Conservation (phyloP, 2,113 vertebrate species). For the Crypturellus undulatus region DNA sequence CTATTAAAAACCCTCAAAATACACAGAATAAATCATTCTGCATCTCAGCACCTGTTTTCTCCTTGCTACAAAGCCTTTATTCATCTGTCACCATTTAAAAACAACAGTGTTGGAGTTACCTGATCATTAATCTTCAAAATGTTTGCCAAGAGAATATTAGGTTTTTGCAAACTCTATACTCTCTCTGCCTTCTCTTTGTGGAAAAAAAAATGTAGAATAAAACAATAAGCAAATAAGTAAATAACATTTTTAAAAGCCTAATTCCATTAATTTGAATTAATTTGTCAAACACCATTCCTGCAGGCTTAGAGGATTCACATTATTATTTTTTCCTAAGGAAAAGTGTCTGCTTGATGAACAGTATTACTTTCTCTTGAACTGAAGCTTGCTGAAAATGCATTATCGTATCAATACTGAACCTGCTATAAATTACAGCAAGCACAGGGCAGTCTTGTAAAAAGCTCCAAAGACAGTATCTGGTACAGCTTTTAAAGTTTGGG, state of each 20-base stretch:
- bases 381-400: neutral
- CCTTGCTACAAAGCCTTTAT: slow-evolving; percentile 18
- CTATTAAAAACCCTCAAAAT: neutral
- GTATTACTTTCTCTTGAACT: neutral
- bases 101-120: neutral
- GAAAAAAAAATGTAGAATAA: neutral
- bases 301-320: neutral
- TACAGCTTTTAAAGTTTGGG: neutral
- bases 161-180: neutral
- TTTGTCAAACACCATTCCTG: neutral
- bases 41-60: slow-evolving; percentile 31
- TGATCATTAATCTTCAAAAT: slow-evolving; percentile 5
- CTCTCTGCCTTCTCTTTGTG: neutral
- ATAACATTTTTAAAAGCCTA: neutral
- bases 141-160: neutral
- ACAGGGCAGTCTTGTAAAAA: neutral
- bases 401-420: neutral
- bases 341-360: neutral
- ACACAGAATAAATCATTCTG: neutral
- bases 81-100: slow-evolving; percentile 15
- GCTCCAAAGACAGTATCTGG: neutral
- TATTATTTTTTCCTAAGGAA: neutral
- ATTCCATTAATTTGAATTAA: neutral
- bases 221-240: neutral
- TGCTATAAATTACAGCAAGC: neutral